phyloP scores from a whole-genome alignment of 2,888 invertebrate genomes.

The Lasioglossum villosulum region DNA sequence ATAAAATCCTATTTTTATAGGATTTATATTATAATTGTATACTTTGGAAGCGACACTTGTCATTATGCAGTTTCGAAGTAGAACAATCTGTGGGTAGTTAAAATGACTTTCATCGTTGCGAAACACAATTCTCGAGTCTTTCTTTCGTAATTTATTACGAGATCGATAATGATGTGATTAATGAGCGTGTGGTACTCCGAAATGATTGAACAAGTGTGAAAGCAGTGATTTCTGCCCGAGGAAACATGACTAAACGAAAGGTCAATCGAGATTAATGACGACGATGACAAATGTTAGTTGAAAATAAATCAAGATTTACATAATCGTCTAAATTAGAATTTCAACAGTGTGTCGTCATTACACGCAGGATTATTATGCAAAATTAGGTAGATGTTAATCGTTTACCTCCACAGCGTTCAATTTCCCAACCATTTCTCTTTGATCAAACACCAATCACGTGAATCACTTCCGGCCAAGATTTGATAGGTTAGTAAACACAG shows the following conservation, averaged over 20 bases:
- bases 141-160: neutral
- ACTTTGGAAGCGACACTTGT: neutral
- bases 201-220: constrained; percentile 17
- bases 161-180: constrained; percentile 5
- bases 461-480: neutral
- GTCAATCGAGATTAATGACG: constrained; percentile 2
- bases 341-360: neutral
- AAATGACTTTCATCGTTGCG: neutral
- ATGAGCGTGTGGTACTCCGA: neutral
- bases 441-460: neutral
- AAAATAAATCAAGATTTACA: constrained; percentile 12
- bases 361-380: neutral
- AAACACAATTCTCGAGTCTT: neutral
- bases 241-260: constrained; percentile 5
- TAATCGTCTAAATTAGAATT: neutral
- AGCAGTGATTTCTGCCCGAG: constrained; percentile 2
- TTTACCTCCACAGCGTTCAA: neutral
- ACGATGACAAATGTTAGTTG: constrained; percentile 2
- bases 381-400: neutral
- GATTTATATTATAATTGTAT: too few relatives aligned
- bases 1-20: too few relatives aligned
- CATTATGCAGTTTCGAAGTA: neutral
- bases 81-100: neutral
- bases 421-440: neutral
- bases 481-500: neutral